phyloP scores from a whole-genome alignment of 2,113 vertebrate species.

The Fregata magnificens region DNA sequence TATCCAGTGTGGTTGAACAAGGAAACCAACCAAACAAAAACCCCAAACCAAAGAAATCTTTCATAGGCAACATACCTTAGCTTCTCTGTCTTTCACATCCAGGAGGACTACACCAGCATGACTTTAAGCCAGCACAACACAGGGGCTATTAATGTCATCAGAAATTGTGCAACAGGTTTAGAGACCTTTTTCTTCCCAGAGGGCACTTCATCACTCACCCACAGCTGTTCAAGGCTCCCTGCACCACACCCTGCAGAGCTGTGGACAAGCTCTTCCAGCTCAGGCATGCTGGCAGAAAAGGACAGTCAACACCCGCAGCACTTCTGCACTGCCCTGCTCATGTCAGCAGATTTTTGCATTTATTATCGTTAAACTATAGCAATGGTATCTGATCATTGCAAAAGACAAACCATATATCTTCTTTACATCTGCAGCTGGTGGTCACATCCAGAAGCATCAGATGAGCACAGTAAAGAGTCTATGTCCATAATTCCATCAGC shows the following conservation, averaged over 20 bases:
- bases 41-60: background rate
- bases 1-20: background rate
- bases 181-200: background rate
- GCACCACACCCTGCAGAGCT: background rate
- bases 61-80: background rate
- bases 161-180: background rate
- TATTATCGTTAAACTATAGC: background rate
- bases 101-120: background rate
- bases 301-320: background rate
- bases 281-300: background rate
- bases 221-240: background rate
- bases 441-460: background rate
- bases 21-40: background rate
- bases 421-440: background rate
- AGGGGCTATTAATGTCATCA: background rate
- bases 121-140: background rate
- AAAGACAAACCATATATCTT: background rate
- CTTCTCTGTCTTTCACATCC: background rate
- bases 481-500: background rate
- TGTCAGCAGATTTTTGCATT: background rate
- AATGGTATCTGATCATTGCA: background rate
- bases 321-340: accelerated
- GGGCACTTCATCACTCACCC: background rate
- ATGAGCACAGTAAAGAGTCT: background rate
- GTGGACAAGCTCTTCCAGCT: background rate